Base-by-base conservation (phyloP, 2,888 invertebrate genomes). In the Thecophora atra region DNA sequence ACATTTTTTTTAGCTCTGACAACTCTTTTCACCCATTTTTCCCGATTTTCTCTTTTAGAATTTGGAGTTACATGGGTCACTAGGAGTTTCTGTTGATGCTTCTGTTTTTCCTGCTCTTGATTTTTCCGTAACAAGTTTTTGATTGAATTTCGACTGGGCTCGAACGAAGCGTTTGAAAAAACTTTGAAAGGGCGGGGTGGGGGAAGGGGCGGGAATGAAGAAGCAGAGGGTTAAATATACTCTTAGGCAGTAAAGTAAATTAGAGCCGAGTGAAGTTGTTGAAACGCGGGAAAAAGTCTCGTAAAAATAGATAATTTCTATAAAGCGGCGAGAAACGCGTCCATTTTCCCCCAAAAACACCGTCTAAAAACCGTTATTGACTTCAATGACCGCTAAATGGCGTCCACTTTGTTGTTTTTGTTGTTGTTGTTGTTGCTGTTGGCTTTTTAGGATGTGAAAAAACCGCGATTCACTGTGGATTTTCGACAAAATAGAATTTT, bases 21-120 rank as follows among this genome's bases (percentile, higher is more conserved):
- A 54, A 56, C 70, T 37, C 70, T 51, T 52, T 60, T 60, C 44
- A 60, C 26, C 26, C 26, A 47, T 70, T 70, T 71, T 71, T 71
- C 37, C 70, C 64, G 64, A 71, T 64, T 71, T 71, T 42, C 13
- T n/a, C n/a, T n/a, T 24, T 71, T 71, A 71, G 70, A 71, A 63
- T 71, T 64, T 63, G 42, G 42, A n/a, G 8, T 37, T 37, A 37
- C 37, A 11, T 37, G 1, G 37, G 37, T 8, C 37, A 37, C 7
- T 11, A 37, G 37, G 37, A 37, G 6, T 37, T 37, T 6, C 11
- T 37, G 37, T 2, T 37, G 37, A 8, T 6, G 37, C 11, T 37
- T 37, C 37, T 37, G 37, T 37, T 37, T 6, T 37, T 37, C 7
- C 11, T 37, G 37, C 37, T 37, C 7, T 2, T 11, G 37, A 37